Percentiles rank a stretch among this genome's conserved stretches.
phyloP scores from a whole-genome alignment of 1,140 invertebrate species.

The Musca domestica region DNA sequence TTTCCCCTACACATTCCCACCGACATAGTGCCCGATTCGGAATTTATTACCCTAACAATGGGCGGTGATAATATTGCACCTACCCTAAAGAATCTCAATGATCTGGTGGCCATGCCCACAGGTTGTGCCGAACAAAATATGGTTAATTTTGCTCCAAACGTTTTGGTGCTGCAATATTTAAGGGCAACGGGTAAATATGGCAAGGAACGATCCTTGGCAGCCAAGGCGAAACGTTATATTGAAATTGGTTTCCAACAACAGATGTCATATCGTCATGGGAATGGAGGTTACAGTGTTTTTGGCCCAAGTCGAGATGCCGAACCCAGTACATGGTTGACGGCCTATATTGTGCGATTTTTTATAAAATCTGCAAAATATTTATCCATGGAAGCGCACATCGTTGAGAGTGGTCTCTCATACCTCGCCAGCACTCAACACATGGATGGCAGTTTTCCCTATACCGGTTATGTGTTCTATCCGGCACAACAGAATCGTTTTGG shows the following conservation, averaged over 20 bases:
- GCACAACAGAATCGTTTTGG: neutral
- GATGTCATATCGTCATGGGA: constrained; percentile 81
- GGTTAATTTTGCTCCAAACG: constrained; percentile 87
- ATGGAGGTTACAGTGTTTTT: constrained; percentile 95
- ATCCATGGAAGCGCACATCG: neutral
- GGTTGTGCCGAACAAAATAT: constrained; percentile 96
- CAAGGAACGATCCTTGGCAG: constrained; percentile 68
- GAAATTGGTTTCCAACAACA: constrained; percentile 84
- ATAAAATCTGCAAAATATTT: neutral
- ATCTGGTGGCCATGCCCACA: constrained; percentile 77
- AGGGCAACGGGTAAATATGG: constrained; percentile 33
- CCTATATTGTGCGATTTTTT: constrained; percentile 74
- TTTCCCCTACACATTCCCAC: constrained; percentile 69
- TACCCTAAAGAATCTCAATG: constrained; percentile 70
- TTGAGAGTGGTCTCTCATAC: neutral
- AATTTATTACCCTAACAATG: constrained; percentile 68
- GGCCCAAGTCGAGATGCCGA: constrained; percentile 61
- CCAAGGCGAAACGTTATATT: constrained; percentile 72
- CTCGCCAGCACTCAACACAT: neutral
- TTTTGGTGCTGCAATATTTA: constrained; percentile 78
- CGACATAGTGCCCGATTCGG: constrained; percentile 70
- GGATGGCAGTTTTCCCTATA: constrained; percentile 1
- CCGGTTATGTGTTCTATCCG: neutral
- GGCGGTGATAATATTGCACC: constrained; percentile 77
- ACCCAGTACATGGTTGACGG: constrained; percentile 82